Evolutionary conservation across 2,113 vertebrate genomes (phyloP).

Genomic region (Indicator indicator): DNA sequence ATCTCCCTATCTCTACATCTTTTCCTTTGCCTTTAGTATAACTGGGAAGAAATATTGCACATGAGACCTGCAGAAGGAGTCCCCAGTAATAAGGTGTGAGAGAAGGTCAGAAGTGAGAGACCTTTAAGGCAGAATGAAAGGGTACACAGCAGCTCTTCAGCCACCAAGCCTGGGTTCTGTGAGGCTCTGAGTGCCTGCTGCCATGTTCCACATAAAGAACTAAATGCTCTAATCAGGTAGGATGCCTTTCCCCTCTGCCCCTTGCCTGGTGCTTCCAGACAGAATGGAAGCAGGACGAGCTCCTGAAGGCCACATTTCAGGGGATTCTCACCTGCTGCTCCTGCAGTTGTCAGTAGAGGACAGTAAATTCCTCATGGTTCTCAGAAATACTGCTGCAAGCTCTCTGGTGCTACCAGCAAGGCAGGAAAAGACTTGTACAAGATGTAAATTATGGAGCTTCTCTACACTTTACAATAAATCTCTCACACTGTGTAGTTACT

Average conservation of each 20-base stretch:
- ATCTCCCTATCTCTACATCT: not conserved
- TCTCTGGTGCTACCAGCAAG: not conserved
- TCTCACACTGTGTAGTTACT: not conserved
- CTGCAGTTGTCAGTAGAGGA: not conserved
- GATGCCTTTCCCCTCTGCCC: not conserved
- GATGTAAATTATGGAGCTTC: not conserved
- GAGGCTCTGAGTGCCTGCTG: not conserved
- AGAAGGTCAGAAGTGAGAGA: not conserved
- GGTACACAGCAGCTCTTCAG: not conserved
- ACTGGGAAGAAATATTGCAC: conserved; percentile 8
- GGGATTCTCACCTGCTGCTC: not conserved
- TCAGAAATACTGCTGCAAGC: not conserved
- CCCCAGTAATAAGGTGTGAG: not conserved
- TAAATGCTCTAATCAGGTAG: not conserved
- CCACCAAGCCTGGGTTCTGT: not conserved
- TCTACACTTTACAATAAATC: not conserved
- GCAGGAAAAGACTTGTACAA: not conserved
- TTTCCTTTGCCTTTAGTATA: conserved; percentile 9
- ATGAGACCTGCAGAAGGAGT: not conserved
- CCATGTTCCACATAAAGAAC: accelerated
- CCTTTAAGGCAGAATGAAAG: not conserved
- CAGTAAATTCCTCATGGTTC: accelerated
- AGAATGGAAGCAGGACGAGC: not conserved
- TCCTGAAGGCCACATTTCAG: not conserved
- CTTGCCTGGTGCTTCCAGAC: not conserved